These are phyloP conservation scores for Lacerta agilis DNA, from an alignment of 2,797 vertebrate species.

Conservation along the genomic window DNA sequence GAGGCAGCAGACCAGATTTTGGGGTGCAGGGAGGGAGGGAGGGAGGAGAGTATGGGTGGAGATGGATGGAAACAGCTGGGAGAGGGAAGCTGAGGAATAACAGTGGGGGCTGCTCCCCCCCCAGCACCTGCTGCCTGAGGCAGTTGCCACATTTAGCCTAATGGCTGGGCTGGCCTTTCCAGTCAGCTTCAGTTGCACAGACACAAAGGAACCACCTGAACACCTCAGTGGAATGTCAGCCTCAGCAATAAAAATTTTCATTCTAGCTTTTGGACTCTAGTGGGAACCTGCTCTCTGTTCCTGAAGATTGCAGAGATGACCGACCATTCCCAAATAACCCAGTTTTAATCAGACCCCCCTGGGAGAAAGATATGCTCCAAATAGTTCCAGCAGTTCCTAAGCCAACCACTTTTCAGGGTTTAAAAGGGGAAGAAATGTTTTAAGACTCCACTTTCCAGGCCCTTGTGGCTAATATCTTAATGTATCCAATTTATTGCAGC, in stretches of 20 bases:
- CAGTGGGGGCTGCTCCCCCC: too few relatives aligned
- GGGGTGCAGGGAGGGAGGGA: too few relatives aligned
- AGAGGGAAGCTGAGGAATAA: too few relatives aligned
- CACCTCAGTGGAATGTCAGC: too few relatives aligned
- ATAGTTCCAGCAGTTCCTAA: not conserved
- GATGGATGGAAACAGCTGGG: too few relatives aligned
- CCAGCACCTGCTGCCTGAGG: too few relatives aligned
- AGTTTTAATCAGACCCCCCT: not conserved
- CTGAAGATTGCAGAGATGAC: not conserved
- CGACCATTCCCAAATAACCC: not conserved
- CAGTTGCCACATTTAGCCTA: too few relatives aligned
- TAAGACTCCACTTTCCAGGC: not conserved
- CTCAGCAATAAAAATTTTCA: not conserved
- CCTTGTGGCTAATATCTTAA: constrained; percentile 24
- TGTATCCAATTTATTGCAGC: constrained; percentile 32
- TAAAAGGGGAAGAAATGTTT: not conserved
- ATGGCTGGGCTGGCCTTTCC: too few relatives aligned
- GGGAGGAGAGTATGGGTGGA: too few relatives aligned
- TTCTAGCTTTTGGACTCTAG: not conserved
- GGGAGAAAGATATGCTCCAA: rapidly evolving
- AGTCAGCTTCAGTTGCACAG: too few relatives aligned
- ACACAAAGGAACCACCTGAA: too few relatives aligned
- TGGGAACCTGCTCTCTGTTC: not conserved
- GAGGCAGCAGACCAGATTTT: too few relatives aligned
- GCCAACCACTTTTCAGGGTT: not conserved